phyloP scores from a whole-genome alignment of 2,888 invertebrate species.

The Epiblema foenella region DNA sequence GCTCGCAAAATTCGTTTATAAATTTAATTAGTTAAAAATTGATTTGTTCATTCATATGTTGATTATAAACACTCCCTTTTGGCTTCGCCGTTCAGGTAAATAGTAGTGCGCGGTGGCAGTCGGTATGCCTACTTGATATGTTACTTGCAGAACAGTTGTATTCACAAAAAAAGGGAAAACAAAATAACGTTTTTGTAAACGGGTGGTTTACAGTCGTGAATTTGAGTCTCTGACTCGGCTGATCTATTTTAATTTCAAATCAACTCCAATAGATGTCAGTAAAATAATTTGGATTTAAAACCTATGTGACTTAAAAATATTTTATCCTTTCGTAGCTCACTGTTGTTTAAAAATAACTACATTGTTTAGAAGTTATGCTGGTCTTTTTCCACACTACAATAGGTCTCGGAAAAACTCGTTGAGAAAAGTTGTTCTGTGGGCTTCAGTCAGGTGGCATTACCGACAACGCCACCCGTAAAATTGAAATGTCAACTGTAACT shows the following conservation, averaged over 20 bases:
- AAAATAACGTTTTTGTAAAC: too few relatives aligned
- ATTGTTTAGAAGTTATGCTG: too few relatives aligned
- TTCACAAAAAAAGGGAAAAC: not conserved
- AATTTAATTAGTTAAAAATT: not conserved
- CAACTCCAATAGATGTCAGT: too few relatives aligned
- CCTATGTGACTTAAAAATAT: too few relatives aligned
- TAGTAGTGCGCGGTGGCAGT: not conserved
- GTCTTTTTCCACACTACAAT: not conserved
- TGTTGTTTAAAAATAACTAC: too few relatives aligned
- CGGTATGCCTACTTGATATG: not conserved
- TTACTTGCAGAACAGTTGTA: not conserved
- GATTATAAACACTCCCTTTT: not conserved
- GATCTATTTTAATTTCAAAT: too few relatives aligned
- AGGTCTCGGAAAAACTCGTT: too few relatives aligned
- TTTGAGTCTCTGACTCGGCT: too few relatives aligned
- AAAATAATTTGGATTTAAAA: too few relatives aligned
- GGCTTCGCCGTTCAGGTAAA: conserved; percentile 4
- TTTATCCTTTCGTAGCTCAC: too few relatives aligned
- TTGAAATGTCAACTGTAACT: conserved; percentile 12
- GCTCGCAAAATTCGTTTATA: not conserved
- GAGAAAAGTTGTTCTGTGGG: not conserved
- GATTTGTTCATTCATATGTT: not conserved
- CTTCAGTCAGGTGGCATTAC: not conserved
- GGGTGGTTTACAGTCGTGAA: too few relatives aligned
- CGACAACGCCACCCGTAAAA: not conserved